Conservation (phyloP, 2,888 invertebrate species). For the Timema podura region DNA sequence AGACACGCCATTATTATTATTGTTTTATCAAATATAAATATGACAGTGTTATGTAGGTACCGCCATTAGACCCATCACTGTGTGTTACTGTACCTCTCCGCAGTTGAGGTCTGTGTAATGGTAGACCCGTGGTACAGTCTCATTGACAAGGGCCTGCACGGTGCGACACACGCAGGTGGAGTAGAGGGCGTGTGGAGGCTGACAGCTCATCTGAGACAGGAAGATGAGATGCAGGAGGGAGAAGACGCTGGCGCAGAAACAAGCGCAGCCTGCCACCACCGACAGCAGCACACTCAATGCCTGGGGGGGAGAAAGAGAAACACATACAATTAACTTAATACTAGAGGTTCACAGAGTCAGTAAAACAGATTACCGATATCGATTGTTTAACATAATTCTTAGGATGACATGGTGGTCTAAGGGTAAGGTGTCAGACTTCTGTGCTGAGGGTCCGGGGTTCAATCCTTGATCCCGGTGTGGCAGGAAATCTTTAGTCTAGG, state of each 20-base stretch:
- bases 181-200: conserved; percentile 42
- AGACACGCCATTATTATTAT: too few species aligned
- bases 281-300: conserved; percentile 45
- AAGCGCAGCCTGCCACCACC: conserved; percentile 42
- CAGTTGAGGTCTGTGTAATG: conserved; percentile 48
- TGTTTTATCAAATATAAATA: too few species aligned
- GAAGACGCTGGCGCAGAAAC: conserved; percentile 44
- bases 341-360: too few species aligned
- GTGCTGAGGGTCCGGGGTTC: too few species aligned
- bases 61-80: too few species aligned
- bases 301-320: conserved; percentile 37
- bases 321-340: background rate
- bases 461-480: too few species aligned
- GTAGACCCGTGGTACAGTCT: conserved; percentile 34
- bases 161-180: conserved; percentile 44
- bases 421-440: too few species aligned
- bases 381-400: too few species aligned
- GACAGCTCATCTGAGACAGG: conserved; percentile 44
- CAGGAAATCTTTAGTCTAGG: too few species aligned
- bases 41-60: too few species aligned
- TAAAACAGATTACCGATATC: too few species aligned
- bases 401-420: too few species aligned
- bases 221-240: conserved; percentile 45
- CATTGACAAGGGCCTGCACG: conserved; percentile 13
- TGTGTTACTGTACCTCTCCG: conserved; percentile 41